phyloP scores from a whole-genome alignment of 1,140 invertebrate species.

The Semibalanus balanoides region DNA sequence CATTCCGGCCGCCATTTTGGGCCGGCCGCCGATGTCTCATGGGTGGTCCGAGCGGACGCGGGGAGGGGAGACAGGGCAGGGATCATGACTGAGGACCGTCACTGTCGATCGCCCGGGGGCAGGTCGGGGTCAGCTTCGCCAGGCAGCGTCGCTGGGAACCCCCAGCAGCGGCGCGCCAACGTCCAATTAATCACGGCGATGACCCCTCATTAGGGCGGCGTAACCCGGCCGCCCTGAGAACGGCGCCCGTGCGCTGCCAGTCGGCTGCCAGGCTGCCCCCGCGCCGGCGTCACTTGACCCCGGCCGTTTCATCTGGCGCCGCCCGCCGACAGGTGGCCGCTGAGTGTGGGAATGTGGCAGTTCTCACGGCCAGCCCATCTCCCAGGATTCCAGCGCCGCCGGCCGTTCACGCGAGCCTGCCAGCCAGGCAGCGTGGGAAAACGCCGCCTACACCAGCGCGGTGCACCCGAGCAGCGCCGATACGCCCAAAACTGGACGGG shows the following conservation, averaged over 20 bases:
- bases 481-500: too few species aligned
- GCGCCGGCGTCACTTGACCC: background rate
- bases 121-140: background rate
- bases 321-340: background rate
- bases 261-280: background rate
- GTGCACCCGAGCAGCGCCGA: background rate
- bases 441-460: background rate
- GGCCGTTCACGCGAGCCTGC: background rate
- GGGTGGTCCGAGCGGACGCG: background rate
- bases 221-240: background rate
- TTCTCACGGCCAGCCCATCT: background rate
- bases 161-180: background rate
- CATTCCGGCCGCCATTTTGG: background rate
- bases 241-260: too few species aligned
- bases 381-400: background rate
- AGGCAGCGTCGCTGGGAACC: background rate
- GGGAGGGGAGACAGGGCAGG: background rate
- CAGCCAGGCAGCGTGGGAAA: background rate
- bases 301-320: background rate
- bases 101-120: background rate
- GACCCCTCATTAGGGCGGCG: background rate
- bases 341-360: background rate
- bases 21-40: background rate
- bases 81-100: background rate
- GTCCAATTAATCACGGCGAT: background rate